These are phyloP conservation scores for Willisornis vidua DNA, from an alignment of 2,113 vertebrate species.

Conservation along the genomic window DNA sequence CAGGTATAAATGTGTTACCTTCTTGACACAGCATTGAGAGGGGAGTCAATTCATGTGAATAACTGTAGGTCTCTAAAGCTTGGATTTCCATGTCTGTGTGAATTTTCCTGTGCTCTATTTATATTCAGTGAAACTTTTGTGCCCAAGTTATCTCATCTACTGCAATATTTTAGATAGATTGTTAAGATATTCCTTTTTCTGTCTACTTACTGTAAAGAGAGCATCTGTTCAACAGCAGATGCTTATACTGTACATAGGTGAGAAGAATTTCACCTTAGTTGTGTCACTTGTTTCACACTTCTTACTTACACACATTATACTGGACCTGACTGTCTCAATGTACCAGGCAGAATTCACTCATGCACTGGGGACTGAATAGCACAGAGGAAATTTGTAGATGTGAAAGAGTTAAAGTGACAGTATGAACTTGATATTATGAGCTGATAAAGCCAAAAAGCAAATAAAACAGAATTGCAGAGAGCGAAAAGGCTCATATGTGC, in stretches of 20 bases:
- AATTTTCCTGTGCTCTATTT: not conserved
- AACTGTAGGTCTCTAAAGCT: not conserved
- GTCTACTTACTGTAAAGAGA: not conserved
- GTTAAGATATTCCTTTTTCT: not conserved
- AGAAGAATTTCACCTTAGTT: not conserved
- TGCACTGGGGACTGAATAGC: not conserved
- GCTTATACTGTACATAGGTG: not conserved
- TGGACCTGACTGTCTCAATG: not conserved
- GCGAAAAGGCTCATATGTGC: not conserved
- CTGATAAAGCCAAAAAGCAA: not conserved
- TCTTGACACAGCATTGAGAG: not conserved
- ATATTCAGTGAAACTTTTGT: not conserved
- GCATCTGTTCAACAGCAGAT: not conserved
- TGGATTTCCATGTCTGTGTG: not conserved
- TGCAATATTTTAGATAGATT: not conserved
- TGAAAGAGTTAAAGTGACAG: not conserved
- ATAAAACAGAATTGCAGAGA: not conserved
- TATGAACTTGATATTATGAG: not conserved
- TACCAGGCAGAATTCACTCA: not conserved
- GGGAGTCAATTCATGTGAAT: not conserved
- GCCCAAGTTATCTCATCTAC: not conserved
- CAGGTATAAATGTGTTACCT: not conserved
- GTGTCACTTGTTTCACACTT: not conserved
- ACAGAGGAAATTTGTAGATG: fast-evolving
- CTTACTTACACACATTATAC: not conserved